These are phyloP conservation scores for Mercenaria mercenaria DNA, from an alignment of 1,140 invertebrate species.

Conservation along the genomic window DNA sequence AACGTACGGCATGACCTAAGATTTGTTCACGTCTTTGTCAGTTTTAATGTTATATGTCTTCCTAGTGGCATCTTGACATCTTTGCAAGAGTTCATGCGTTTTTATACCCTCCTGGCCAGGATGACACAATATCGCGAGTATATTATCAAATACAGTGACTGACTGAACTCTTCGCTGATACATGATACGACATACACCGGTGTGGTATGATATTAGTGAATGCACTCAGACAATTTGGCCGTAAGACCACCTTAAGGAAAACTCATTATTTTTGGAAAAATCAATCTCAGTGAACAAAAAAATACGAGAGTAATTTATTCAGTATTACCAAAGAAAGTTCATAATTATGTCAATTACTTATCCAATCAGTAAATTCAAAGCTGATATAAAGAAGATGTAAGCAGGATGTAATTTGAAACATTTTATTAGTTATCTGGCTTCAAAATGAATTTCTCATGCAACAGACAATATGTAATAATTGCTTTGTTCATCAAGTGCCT, in stretches of 20 bases:
- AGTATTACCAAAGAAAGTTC: too few species aligned
- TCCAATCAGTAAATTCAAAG: too few species aligned
- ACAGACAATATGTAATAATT: too few species aligned
- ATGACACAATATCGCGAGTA: background rate
- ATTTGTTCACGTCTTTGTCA: constrained; percentile 13
- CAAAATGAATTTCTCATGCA: too few species aligned
- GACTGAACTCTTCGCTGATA: background rate
- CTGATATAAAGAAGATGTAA: too few species aligned
- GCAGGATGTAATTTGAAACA: too few species aligned
- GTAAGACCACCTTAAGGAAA: background rate
- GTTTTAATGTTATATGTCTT: constrained; percentile 22
- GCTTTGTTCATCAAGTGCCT: too few species aligned
- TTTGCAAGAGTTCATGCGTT: constrained; percentile 1
- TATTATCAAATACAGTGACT: background rate
- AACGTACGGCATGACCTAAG: too few species aligned
- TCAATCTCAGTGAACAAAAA: too few species aligned
- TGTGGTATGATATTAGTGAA: background rate
- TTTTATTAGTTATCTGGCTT: too few species aligned
- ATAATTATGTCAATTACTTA: too few species aligned
- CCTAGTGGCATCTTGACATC: background rate
- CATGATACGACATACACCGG: background rate
- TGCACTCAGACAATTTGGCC: background rate
- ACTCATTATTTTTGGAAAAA: background rate
- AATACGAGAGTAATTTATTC: too few species aligned
- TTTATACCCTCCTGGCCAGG: background rate